Percentiles rank a stretch among this genome's conserved stretches.
These are phyloP conservation scores for Drosophila multiciliata DNA, from an alignment of 2,888 invertebrate genomes.

Conservation along the genomic window DNA sequence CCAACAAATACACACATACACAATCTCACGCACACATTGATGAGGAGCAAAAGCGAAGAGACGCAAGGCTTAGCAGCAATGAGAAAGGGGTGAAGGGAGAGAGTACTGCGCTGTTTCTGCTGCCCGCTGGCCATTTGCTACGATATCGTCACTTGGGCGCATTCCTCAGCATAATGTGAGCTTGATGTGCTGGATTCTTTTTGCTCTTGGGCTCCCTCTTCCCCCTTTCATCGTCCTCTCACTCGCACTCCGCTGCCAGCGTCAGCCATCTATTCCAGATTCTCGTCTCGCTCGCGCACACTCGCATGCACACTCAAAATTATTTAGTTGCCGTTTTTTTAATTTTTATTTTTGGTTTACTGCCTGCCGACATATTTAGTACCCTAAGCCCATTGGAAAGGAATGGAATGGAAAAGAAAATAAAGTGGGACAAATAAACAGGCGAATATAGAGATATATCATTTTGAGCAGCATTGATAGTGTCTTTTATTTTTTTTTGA, in stretches of 20 bases:
- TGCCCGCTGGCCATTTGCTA: slow-evolving; percentile 79
- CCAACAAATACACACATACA: slow-evolving; percentile 43
- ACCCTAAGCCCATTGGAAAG: neutral
- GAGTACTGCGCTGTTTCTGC: slow-evolving; percentile 27
- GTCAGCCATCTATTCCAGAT: slow-evolving; percentile 30
- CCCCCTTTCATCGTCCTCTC: neutral
- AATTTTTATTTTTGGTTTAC: slow-evolving; percentile 42
- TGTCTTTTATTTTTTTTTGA: neutral
- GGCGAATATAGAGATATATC: neutral
- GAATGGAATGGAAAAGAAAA: neutral
- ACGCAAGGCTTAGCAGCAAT: neutral
- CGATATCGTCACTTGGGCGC: slow-evolving; percentile 84
- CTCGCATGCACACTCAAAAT: slow-evolving; percentile 61
- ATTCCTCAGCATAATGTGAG: slow-evolving; percentile 83
- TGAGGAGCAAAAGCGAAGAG: slow-evolving; percentile 1
- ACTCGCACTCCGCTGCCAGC: slow-evolving; percentile 29
- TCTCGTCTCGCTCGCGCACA: slow-evolving; percentile 29
- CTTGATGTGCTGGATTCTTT: slow-evolving; percentile 84
- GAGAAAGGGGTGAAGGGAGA: neutral
- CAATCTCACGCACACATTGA: slow-evolving; percentile 11
- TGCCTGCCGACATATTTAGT: slow-evolving; percentile 40
- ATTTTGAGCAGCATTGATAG: neutral
- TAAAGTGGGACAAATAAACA: neutral
- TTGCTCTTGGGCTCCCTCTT: slow-evolving; percentile 52
- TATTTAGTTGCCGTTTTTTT: slow-evolving; percentile 73